Evolutionary conservation across 2,888 invertebrate genomes (phyloP).

Genomic region (Caenorhabditis plicata): DNA sequence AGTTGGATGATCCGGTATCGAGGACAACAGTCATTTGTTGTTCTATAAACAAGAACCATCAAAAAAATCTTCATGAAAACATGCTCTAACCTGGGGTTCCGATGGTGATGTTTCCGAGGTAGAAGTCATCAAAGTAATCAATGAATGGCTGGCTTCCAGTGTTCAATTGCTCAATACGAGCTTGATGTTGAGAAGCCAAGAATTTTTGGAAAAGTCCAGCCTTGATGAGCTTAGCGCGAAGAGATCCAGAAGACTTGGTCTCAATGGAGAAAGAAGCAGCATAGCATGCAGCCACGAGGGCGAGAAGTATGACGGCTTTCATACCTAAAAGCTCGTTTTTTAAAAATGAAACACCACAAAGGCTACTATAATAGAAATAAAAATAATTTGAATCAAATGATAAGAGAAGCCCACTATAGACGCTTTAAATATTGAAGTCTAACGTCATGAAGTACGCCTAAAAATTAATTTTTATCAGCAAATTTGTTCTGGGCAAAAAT

Average conservation of each 20-base stretch:
- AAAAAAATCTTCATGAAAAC: not conserved
- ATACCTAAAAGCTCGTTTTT: conserved; percentile 47
- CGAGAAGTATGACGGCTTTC: conserved; percentile 44
- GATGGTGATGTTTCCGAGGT: conserved; percentile 58
- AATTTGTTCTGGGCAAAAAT: too few relatives aligned
- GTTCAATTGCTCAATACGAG: conserved; percentile 23
- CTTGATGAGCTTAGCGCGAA: conserved; percentile 39
- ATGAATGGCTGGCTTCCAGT: conserved; percentile 50
- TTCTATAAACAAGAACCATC: conserved; percentile 9
- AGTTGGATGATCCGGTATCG: conserved; percentile 58
- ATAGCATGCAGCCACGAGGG: conserved; percentile 45
- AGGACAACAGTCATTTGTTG: conserved; percentile 51
- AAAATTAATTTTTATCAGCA: too few relatives aligned
- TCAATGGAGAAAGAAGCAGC: conserved; percentile 37
- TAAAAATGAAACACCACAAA: not conserved
- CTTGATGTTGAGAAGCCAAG: conserved; percentile 26
- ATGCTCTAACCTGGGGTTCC: conserved; percentile 38
- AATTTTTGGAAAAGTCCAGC: conserved; percentile 24
- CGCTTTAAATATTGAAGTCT: too few relatives aligned
- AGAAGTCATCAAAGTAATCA: conserved; percentile 60
- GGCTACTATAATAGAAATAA: not conserved
- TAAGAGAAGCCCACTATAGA: too few relatives aligned
- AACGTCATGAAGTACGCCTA: too few relatives aligned
- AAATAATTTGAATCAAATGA: too few relatives aligned
- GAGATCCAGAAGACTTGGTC: conserved; percentile 32